Base-by-base conservation (phyloP, 2,888 invertebrate species). In the Cremastinae sp. region DNA sequence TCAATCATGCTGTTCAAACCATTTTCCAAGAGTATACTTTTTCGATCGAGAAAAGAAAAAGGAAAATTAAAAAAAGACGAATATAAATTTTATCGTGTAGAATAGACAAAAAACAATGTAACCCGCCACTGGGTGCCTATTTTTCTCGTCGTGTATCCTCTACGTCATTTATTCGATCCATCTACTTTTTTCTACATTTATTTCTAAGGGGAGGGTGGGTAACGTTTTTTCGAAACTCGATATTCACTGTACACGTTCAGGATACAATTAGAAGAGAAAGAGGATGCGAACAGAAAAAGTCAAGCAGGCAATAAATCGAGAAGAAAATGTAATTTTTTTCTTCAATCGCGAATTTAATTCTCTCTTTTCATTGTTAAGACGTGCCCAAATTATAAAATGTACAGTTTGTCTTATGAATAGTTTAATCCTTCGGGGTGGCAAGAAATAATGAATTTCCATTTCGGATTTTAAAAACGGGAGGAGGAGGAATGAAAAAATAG, bases 111-210 rank as follows among this genome's bases (percentile, higher is more conserved):
- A 59, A 73, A 12, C 45, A 73, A 61, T 73, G 64, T 18, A 59
- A 64, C 76, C 68, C 73, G 47, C 69, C 65, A 53, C 43, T 70
- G 65, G 76, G 55, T 76, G 73, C 59, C 73, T 76, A 73, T 73
- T 76, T 76, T 65, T 73, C 68, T 45, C 65, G 28, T 37, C 61
- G 47, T 45, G 64, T 73, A 58, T 72, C 39, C 20, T 73, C 64
- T 51, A 55, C 45, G 62, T 75, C 43, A 22, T 68, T 55, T 16
- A 43, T 53, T 59, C 59, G 18, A 16, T 73, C 37, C 12, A 9
- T 56, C 41, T 45, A 5, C 18, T 64, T 18, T 0, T 20, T 62
- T 64, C 9, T 20, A 28, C 22, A 49, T n/a, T 47, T 43, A 58
- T 35, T 35, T 37, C 9, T 37, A 16, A 45, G 62, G 7, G 1